Evolutionary conservation across 2,888 invertebrate species (phyloP), one percentile per base, ranked within the genome.

Genomic region (Nomada ferruginata): DNA sequence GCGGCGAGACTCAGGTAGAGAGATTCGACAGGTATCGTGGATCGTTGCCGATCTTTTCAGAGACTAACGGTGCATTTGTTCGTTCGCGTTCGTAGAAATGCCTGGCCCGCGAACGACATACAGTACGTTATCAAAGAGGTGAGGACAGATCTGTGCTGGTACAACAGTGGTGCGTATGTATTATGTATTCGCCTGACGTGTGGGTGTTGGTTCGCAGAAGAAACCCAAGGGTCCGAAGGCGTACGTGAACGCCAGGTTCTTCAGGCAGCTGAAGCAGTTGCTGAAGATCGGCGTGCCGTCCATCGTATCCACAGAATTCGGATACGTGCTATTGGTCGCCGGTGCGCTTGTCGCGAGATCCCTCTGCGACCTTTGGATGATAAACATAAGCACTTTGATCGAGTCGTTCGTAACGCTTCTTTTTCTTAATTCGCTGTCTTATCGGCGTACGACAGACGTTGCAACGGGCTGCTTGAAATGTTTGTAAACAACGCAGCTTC

Each of bases 311-410:
- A 94, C 96, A 76, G 98, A 98, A 94, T 95, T 96, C 85, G 97
- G 96, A 7, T 96, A 96, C 83, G 94, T 98, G 91, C 83, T 95
- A 15, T 93, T 98, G 36, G 96, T 98, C 10, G 99, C 99, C 0
- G 92, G 94, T 5, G 96, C 98, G 5, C 95, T 99, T 59, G 95
- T 99, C 29, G 96, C 97, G 2, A 95, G 99, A 87, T 99, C 99
- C 0, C 95, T 98, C 87, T 99, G 99, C 92, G 99, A 99, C 94
- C 95, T 99, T 71, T 99, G 99, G 98, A 96, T 99, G 95, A 99
- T 99, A 89, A 97, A 98, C 91, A 98, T 97, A 93, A 97, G 98
- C 15, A 99, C 99, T 2, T 95, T 97, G 74, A 96, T 99, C 89
- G 99, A 99, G 95, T 98, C 97, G 97, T 97, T 93, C 0, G 84